A percentile compares a stretch with the other conserved stretches of the same genome.
phyloP scores from a whole-genome alignment of 2,888 invertebrate species.

The Pterostichus niger region DNA sequence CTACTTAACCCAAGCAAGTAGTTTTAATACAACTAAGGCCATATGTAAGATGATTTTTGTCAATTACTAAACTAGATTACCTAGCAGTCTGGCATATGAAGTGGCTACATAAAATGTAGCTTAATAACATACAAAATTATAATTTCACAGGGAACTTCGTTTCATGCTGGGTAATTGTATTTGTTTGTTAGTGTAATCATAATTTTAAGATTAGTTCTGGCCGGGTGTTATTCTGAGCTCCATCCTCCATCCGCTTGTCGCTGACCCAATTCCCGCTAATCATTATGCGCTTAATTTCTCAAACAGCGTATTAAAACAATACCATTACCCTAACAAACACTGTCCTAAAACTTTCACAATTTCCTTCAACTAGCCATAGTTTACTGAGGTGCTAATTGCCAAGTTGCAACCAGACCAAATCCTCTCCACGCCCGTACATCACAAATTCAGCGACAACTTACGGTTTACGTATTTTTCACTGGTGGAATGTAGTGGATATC shows the following conservation, averaged over 20 bases:
- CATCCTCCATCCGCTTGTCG: slow-evolving; percentile 7
- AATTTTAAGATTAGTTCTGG: slow-evolving; percentile 50
- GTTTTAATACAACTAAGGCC: slow-evolving; percentile 27
- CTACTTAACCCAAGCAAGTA: not conserved
- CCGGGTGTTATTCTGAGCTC: slow-evolving; percentile 34
- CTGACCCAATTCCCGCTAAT: slow-evolving; percentile 53
- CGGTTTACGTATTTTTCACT: not conserved
- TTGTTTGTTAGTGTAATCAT: slow-evolving; percentile 43
- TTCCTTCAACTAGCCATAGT: slow-evolving; percentile 44
- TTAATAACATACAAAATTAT: slow-evolving; percentile 43
- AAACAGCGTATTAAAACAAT: slow-evolving; percentile 62
- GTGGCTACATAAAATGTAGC: slow-evolving; percentile 9
- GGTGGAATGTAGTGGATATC: too few species aligned
- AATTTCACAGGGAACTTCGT: slow-evolving; percentile 37
- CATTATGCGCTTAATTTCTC: slow-evolving; percentile 57
- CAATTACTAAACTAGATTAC: slow-evolving; percentile 10
- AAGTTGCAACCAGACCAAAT: not conserved
- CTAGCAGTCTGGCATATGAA: not conserved
- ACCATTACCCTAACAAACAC: slow-evolving; percentile 50
- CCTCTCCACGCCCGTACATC: too few species aligned
- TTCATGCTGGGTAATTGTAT: slow-evolving; percentile 39
- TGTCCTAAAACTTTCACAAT: slow-evolving; percentile 48
- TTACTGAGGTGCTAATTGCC: slow-evolving; percentile 38
- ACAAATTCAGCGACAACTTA: not conserved
- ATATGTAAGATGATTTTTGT: slow-evolving; percentile 26